Evolutionary conservation across 2,797 vertebrate species (phyloP).

Genomic region (Cheirogaleus major): DNA sequence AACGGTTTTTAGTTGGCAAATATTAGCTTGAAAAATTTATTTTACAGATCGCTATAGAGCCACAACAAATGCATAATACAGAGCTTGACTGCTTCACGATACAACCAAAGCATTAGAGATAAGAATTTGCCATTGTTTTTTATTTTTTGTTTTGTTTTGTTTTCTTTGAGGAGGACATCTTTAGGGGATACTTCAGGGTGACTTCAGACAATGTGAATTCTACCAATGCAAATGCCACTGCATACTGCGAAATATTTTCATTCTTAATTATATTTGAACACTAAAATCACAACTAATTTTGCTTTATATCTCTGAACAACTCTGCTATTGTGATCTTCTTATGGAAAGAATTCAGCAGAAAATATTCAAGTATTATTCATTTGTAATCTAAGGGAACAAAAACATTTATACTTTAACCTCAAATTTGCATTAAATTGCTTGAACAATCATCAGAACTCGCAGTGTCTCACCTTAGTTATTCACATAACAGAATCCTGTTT

Average conservation of each 20-base stretch:
- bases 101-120: not conserved
- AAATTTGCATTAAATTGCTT: slow-evolving; percentile 29
- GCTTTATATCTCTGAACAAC: not conserved
- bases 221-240: not conserved
- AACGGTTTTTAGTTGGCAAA: not conserved
- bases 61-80: not conserved
- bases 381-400: slow-evolving; percentile 35
- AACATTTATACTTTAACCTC: not conserved
- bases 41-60: not conserved
- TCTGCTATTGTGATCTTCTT: not conserved
- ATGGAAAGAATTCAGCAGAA: not conserved
- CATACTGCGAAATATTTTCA: not conserved
- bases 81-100: not conserved
- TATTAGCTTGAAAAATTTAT: not conserved
- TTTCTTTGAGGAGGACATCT: not conserved
- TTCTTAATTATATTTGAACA: slow-evolving; percentile 48
- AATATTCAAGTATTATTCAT: not conserved
- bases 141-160: not conserved
- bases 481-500: not conserved
- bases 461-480: not conserved
- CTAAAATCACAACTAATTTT: not conserved
- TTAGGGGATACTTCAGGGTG: not conserved
- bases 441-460: slow-evolving; percentile 3
- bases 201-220: not conserved
- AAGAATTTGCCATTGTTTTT: not conserved